A percentile compares a stretch with the other conserved stretches of the same genome.
Conservation (phyloP, 2,888 invertebrate species). For the Tiphia femorata region DNA sequence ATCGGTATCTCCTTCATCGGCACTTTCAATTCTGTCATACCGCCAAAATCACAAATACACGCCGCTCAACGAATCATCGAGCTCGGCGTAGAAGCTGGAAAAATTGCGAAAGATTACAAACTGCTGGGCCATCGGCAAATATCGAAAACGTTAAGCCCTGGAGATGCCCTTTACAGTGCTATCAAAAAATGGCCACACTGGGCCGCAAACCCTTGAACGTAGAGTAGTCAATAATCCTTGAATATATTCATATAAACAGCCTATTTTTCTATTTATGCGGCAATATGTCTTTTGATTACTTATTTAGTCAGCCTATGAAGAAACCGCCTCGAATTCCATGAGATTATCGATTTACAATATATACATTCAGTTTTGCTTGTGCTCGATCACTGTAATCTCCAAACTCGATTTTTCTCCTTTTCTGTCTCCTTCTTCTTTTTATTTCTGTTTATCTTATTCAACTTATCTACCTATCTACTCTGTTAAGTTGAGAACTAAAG, state of each 20-base stretch:
- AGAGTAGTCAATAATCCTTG: no score
- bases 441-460: no score
- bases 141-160: slow-evolving; percentile 78
- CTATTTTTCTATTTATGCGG: background rate
- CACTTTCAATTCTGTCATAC: slow-evolving; percentile 73
- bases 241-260: background rate
- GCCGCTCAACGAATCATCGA: slow-evolving; percentile 76
- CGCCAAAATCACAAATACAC: slow-evolving; percentile 66
- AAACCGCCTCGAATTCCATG: no score
- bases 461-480: no score
- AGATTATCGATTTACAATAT: no score
- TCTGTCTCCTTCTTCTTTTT: no score
- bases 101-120: slow-evolving; percentile 76
- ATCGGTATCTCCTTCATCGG: slow-evolving; percentile 82
- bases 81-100: slow-evolving; percentile 74
- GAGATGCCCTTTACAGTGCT: slow-evolving; percentile 75
- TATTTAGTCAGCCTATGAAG: slow-evolving; percentile 7
- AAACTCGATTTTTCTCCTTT: no score
- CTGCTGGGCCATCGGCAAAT: slow-evolving; percentile 79
- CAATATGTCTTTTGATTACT: slow-evolving; percentile 6
- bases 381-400: no score
- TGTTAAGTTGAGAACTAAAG: no score
- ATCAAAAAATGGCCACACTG: slow-evolving; percentile 81
- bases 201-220: slow-evolving; percentile 49
- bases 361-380: no score